Percentiles rank a stretch among this genome's conserved stretches.
phyloP scores from a whole-genome alignment of 2,888 invertebrate genomes.

The Eupithecia centaureata region DNA sequence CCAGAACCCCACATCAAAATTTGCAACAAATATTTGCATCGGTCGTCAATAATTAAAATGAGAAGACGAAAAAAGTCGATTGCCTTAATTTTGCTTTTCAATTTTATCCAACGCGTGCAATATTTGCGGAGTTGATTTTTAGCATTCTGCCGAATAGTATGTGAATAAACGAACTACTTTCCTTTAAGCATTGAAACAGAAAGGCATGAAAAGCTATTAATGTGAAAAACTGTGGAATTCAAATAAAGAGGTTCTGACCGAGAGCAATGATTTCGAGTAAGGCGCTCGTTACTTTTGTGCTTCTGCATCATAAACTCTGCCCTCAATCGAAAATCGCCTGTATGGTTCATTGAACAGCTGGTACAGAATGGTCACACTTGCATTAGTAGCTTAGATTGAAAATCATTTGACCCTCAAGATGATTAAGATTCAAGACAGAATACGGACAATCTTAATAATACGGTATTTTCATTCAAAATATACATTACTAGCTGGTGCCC shows the following conservation, averaged over 20 bases:
- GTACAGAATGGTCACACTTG: constrained; percentile 1
- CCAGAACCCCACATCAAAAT: no score
- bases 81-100: background rate
- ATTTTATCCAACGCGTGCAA: rapidly evolving
- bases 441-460: no score
- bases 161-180: background rate
- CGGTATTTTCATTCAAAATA: no score
- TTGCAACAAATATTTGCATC: no score
- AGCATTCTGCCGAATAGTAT: background rate
- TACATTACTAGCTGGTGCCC: no score
- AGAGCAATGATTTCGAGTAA: constrained; percentile 49
- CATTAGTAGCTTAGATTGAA: background rate
- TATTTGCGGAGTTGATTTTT: background rate
- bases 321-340: constrained; percentile 29
- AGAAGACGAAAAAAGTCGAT: background rate
- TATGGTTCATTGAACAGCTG: constrained; percentile 15
- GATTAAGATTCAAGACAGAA: no score
- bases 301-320: constrained; percentile 48
- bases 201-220: constrained; percentile 14
- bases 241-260: constrained; percentile 45
- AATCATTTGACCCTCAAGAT: background rate
- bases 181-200: constrained; percentile 11
- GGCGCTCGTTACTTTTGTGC: constrained; percentile 50
- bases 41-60: no score
- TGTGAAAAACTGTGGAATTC: constrained; percentile 33